Percentiles rank a stretch among this genome's conserved stretches.
Evolutionary conservation across 2,797 vertebrate species (phyloP).

Genomic region (Allobates femoralis): DNA sequence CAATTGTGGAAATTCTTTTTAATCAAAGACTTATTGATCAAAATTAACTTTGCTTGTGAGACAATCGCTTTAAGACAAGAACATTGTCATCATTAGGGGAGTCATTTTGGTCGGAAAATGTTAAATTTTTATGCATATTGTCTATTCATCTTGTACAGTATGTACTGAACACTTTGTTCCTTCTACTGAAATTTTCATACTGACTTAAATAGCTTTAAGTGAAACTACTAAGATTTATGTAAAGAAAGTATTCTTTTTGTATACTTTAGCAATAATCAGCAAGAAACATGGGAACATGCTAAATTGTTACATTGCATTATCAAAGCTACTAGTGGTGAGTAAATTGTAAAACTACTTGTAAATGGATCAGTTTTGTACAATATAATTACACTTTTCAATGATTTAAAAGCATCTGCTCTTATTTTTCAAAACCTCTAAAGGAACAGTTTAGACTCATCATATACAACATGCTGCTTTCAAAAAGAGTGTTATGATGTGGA

Average conservation of each 20-base stretch:
- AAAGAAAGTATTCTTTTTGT: too few species aligned
- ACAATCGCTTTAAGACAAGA: too few species aligned
- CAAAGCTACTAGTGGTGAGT: neutral
- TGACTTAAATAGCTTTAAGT: neutral
- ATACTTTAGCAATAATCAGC: neutral
- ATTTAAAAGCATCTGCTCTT: too few species aligned
- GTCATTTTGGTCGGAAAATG: neutral
- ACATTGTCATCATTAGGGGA: too few species aligned
- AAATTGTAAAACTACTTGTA: neutral
- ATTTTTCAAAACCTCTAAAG: too few species aligned
- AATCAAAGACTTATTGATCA: too few species aligned
- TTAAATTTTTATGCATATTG: neutral
- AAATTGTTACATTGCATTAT: neutral
- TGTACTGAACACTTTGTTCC: neutral
- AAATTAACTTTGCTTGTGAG: too few species aligned
- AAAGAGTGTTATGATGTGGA: too few species aligned
- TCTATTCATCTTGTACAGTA: neutral
- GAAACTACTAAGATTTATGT: neutral
- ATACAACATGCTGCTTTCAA: too few species aligned
- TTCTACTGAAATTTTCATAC: neutral
- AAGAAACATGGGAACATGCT: neutral
- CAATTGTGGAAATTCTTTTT: too few species aligned
- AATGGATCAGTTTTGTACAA: too few species aligned
- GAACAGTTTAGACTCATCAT: too few species aligned
- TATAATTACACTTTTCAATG: neutral